Percentiles rank a stretch among this genome's conserved stretches.
Evolutionary conservation across 2,888 invertebrate species (phyloP).

Genomic region (Andrena chrysosceles): DNA sequence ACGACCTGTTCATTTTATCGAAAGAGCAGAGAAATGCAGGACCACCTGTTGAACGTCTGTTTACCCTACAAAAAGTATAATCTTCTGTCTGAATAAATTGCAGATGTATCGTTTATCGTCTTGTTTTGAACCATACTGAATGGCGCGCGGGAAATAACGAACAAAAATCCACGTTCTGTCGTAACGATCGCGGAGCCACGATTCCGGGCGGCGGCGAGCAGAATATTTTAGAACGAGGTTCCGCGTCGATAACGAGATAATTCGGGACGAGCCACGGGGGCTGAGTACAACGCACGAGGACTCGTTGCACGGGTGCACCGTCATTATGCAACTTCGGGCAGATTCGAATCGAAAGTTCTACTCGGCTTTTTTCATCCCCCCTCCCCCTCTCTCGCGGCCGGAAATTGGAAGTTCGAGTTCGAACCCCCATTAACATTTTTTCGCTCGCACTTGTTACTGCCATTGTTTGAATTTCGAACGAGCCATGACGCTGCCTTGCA

Average conservation of each 20-base stretch:
- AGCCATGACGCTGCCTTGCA: constrained; percentile 28
- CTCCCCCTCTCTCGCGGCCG: not conserved
- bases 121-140: constrained; percentile 1
- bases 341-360: constrained; percentile 36
- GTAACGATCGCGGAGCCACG: not conserved
- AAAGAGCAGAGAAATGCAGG: constrained; percentile 24
- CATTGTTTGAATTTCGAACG: constrained; percentile 50
- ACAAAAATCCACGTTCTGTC: too few species aligned
- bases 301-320: not conserved
- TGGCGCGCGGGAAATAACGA: not conserved
- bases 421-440: constrained; percentile 41
- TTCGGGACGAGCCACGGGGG: constrained; percentile 55
- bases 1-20: constrained; percentile 40
- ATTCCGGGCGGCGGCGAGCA: not conserved
- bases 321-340: constrained; percentile 42
- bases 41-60: constrained; percentile 62
- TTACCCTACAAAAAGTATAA: constrained; percentile 54
- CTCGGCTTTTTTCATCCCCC: not conserved
- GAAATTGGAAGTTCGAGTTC: constrained; percentile 37
- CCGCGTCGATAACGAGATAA: constrained; percentile 68
- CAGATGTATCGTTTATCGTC: constrained; percentile 33
- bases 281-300: constrained; percentile 6
- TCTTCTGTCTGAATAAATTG: constrained; percentile 40
- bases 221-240: constrained; percentile 60
- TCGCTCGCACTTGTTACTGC: constrained; percentile 24